Conservation (phyloP, 2,888 invertebrate species). For the Pachliopta kotzebuea region DNA sequence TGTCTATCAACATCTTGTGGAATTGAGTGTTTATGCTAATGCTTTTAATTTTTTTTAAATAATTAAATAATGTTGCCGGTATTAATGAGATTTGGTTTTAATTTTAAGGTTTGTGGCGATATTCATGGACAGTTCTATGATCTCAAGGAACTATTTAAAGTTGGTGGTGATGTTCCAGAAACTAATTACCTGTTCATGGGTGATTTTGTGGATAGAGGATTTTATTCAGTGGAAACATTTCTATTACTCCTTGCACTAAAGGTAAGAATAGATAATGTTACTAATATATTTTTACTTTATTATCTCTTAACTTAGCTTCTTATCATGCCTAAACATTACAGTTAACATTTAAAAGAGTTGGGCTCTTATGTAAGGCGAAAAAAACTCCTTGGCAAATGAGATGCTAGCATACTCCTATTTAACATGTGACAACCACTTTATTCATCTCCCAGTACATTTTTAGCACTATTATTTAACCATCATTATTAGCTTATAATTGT, state of each 20-base stretch:
- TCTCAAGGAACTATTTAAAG: conserved; percentile 97
- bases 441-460: too few relatives aligned
- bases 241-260: conserved; percentile 96
- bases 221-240: conserved; percentile 99
- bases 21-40: neutral
- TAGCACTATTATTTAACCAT: too few relatives aligned
- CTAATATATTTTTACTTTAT: neutral
- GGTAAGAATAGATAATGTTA: conserved; percentile 76
- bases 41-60: neutral
- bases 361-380: too few relatives aligned
- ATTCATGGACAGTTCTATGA: conserved; percentile 99
- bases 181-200: conserved; percentile 99
- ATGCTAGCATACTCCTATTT: too few relatives aligned
- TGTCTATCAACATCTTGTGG: too few relatives aligned
- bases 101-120: conserved; percentile 96
- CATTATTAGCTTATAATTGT: too few relatives aligned
- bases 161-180: conserved; percentile 99
- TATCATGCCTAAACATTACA: neutral
- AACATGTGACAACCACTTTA: too few relatives aligned
- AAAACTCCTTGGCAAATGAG: too few relatives aligned
- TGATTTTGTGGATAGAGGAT: conserved; percentile 99
- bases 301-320: neutral
- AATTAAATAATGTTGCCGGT: too few relatives aligned
- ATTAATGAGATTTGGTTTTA: conserved; percentile 4
- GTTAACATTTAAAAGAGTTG: too few relatives aligned